Evolutionary conservation across 35 echinoderm and acorn worm species (phyloP).

Genomic region (Ophiothrix spiculata): DNA sequence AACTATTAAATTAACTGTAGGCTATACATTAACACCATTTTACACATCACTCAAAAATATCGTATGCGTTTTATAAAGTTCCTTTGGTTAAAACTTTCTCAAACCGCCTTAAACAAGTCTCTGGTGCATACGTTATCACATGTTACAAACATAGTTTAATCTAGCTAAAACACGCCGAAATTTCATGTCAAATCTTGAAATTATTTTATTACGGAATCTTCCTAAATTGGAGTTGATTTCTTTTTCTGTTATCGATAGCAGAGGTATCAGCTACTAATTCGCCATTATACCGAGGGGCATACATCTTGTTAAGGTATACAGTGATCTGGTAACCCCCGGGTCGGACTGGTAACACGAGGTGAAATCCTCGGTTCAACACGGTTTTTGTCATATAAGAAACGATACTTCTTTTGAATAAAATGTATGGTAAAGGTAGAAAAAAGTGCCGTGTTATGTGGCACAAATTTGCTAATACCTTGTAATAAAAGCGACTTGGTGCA

Average conservation of each 20-base stretch:
- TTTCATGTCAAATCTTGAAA: conserved; percentile 8
- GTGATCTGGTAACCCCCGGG: conserved; percentile 6
- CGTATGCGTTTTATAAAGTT: no score
- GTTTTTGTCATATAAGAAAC: background rate
- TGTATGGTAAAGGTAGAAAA: background rate
- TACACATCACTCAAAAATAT: no score
- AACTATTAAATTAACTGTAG: no score
- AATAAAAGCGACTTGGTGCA: background rate
- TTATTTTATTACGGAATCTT: background rate
- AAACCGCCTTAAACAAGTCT: no score
- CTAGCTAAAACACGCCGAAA: background rate
- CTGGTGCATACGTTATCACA: no score
- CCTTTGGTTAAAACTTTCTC: no score
- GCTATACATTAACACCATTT: no score
- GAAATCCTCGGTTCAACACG: background rate
- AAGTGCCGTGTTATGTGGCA: conserved; percentile 5
- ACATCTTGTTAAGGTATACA: conserved; percentile 6
- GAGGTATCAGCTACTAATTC: background rate
- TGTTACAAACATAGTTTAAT: no score
- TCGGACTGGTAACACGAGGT: background rate
- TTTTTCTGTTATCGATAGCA: background rate
- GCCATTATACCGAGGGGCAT: conserved; percentile 8
- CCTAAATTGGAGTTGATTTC: background rate
- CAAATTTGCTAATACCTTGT: background rate
- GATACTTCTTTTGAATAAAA: background rate